Base-by-base conservation (phyloP, 1,140 invertebrate species). In the Platyura marginata region DNA sequence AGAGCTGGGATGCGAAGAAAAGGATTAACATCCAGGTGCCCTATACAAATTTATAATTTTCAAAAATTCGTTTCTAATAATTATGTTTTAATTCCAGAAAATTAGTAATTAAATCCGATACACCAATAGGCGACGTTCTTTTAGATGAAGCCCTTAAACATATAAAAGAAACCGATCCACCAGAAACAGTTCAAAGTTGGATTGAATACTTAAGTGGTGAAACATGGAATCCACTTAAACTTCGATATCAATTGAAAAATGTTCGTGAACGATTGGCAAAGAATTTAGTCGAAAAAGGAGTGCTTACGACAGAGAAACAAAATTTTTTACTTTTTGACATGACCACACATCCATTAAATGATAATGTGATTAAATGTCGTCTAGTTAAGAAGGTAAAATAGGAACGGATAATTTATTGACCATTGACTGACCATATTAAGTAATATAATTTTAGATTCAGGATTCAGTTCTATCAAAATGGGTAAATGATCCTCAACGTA, bases 161-260 rank as follows among this genome's bases (percentile, higher is more conserved):
- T 65, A 85, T 99, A 55, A 94, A 91, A 69, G 89, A 94, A 59
- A 98, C 93, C 33, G 82, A 96, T 60, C 92, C 93, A 29, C 80
- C 89, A 47, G 93, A 98, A 70, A 89, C 90, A 40, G 88, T 98
- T 37, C 92, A 97, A 64, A 92, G 85, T 63, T 99, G 95, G 95
- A 96, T 99, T 62, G 95, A 99, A 71, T 98, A 98, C 70, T 72
- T 98, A 16, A 97, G 93, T 71, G 95, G 94, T 92, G 95, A 99
- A 73, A 98, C 96, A 50, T 99, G 96, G 96, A 99, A 99, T 69
- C 96, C 95, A 11, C 69, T 99, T 50, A 99, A 99, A 68, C 69
- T 99, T 47, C 77, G 88, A 53, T 99, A 97, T 65, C 96, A 99
- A 61, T 70, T 99, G 49, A 87, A 96, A 66, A 99, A 99, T 75